phyloP scores from a whole-genome alignment of 2,113 vertebrate genomes.

The Emydura subglobosa region DNA sequence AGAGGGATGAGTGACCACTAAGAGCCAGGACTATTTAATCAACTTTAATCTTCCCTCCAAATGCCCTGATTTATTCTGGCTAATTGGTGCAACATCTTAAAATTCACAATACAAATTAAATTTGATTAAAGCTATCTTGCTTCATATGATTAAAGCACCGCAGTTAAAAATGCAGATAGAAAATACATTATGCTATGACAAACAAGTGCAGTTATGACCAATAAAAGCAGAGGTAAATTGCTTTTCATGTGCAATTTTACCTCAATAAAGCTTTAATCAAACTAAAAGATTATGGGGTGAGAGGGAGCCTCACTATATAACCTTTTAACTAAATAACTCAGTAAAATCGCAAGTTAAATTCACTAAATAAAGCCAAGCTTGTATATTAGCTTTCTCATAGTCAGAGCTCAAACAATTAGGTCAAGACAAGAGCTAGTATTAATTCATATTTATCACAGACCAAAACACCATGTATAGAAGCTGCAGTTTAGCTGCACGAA shows the following conservation, averaged over 20 bases:
- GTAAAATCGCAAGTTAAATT: conserved; percentile 58
- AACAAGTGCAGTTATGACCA: conserved; percentile 64
- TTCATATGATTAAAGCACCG: conserved; percentile 68
- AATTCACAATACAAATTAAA: conserved; percentile 72
- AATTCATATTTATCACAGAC: conserved; percentile 14
- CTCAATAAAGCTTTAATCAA: conserved; percentile 76
- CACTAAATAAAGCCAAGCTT: conserved; percentile 55
- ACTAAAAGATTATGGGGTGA: conserved; percentile 63
- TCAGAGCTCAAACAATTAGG: conserved; percentile 58
- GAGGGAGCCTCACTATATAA: background rate
- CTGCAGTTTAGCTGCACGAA: conserved; percentile 37
- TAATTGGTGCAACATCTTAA: conserved; percentile 66
- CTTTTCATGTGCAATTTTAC: conserved; percentile 69
- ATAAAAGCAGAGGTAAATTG: conserved; percentile 75
- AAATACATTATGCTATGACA: conserved; percentile 64
- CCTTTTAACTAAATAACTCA: conserved; percentile 63
- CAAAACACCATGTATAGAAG: background rate
- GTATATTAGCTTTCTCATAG: background rate
- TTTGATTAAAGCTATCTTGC: conserved; percentile 74
- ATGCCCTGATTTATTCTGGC: conserved; percentile 63
- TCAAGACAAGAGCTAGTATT: background rate
- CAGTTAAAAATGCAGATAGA: conserved; percentile 45
- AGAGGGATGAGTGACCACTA: conserved; percentile 35
- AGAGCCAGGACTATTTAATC: conserved; percentile 45
- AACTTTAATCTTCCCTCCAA: conserved; percentile 34